Evolutionary conservation across 2,888 invertebrate genomes (phyloP).

Genomic region (Tipula lateralis): DNA sequence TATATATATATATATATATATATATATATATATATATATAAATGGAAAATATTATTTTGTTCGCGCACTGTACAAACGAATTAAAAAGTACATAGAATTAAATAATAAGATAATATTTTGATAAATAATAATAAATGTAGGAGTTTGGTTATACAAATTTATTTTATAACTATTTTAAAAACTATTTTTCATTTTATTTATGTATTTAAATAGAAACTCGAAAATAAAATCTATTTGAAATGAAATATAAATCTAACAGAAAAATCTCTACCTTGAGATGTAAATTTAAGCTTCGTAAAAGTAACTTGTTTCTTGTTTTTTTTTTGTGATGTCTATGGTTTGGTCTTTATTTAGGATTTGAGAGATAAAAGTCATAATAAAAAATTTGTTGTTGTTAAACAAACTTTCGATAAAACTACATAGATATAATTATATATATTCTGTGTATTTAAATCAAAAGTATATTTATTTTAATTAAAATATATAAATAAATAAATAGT

Average conservation of each 20-base stretch:
- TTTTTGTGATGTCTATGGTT: background rate
- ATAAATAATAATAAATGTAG: background rate
- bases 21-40: too few species aligned
- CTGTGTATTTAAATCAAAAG: background rate
- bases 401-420: background rate
- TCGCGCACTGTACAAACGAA: background rate
- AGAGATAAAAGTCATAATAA: background rate
- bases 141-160: background rate
- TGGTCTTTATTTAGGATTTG: background rate
- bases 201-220: background rate
- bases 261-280: background rate
- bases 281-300: background rate
- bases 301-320: background rate
- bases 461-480: conserved; percentile 7
- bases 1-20: too few species aligned
- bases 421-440: background rate
- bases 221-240: background rate
- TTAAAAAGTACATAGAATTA: background rate
- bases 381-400: background rate
- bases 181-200: background rate
- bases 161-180: background rate
- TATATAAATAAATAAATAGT: background rate
- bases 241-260: background rate
- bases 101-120: background rate
- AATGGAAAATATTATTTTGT: too few species aligned